Base-by-base conservation (phyloP, 2,888 invertebrate genomes). In the Hypolimnas misippus region DNA sequence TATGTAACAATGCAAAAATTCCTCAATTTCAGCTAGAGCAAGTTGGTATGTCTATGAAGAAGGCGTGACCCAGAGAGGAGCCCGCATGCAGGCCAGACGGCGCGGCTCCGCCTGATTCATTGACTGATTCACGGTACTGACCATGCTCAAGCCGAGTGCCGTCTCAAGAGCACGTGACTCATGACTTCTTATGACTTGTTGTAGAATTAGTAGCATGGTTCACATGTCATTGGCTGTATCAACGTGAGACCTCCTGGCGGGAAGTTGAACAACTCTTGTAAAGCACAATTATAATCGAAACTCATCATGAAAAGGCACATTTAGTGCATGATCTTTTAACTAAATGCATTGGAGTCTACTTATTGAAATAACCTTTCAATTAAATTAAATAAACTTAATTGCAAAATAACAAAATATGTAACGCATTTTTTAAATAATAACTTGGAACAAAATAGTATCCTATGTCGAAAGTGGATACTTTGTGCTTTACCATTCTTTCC, bases 61-160 rank as follows among this genome's bases (percentile, higher is more conserved):
- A 63, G 70, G 63, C 79, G 77, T 87, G 87, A 87, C 88, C 88
- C 74, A 87, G 78, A 83, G 74, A 76, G 78, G 74, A 63, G 68
- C 78, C 78, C 78, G 78, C 78, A 79, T 78, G 71, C 65, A 67
- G 60, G 66, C 74, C 77, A 88, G 89, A 89, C 90, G 73, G 86
- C 83, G 70, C 76, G 88, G 77, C 84, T 79, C 78, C 81, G 65
- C 65, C 68, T 80, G 77, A 80, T 70, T 80, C 83, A 77, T 60
- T 57, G 56, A 64, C 59, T 64, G 63, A 63, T 63, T 62, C 70
- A 70, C 49, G 29, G 75, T 72, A 79, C 82, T 86, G 86, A 83
- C 84, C 84, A 81, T 72, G 69, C 74, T 75, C 77, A 79, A 80
- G 77, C 70, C 71, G 66, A 66, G 60, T 38, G 56, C 63, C 58